Evolutionary conservation across 1,140 invertebrate genomes (phyloP).

Genomic region (Tetramorium alpestre): DNA sequence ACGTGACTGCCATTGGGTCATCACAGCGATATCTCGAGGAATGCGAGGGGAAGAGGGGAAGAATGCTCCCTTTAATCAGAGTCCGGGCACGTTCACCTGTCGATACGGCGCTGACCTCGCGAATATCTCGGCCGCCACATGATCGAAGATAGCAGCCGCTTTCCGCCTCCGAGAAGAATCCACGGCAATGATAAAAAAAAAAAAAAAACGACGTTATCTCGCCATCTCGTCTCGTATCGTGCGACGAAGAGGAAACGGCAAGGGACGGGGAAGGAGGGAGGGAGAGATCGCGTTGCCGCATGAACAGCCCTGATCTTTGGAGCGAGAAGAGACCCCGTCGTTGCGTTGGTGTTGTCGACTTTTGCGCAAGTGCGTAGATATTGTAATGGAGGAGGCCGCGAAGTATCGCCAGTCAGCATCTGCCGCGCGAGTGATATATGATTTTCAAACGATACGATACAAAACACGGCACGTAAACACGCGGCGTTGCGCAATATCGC

Average conservation of each 20-base stretch:
- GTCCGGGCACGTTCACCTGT: conserved; percentile 8
- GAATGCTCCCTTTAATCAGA: neutral
- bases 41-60: no score
- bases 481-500: neutral
- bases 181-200: neutral
- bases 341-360: conserved; percentile 45
- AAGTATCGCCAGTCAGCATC: conserved; percentile 48
- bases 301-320: conserved; percentile 70
- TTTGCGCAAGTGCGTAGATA: conserved; percentile 75
- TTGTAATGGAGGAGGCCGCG: conserved; percentile 50
- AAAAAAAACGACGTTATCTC: neutral
- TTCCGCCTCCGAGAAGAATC: conserved; percentile 6
- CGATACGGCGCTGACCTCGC: conserved; percentile 42
- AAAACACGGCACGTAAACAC: neutral
- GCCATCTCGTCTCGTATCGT: conserved; percentile 30
- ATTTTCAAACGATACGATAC: conserved; percentile 43
- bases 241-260: conserved; percentile 14
- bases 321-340: conserved; percentile 26
- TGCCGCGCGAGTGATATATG: conserved; percentile 46
- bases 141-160: conserved; percentile 9
- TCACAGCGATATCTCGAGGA: neutral
- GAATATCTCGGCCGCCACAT: conserved; percentile 3
- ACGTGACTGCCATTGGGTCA: neutral
- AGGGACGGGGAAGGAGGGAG: neutral
- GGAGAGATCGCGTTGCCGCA: neutral